Base-by-base conservation (phyloP, 2,797 vertebrate species). In the Crax fasciolata region DNA sequence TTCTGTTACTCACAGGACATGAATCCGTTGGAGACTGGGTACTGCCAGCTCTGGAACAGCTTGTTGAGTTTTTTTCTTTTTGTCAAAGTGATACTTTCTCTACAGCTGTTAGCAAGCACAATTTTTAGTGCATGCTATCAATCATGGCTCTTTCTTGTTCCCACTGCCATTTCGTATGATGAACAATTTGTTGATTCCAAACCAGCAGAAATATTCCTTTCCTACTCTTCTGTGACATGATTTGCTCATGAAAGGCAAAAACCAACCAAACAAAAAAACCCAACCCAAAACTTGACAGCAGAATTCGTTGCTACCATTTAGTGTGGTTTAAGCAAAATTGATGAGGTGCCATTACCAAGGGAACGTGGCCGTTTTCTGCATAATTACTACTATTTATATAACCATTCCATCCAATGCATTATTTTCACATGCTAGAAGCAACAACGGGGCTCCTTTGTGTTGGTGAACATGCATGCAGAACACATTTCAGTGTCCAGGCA, bases 271-370 rank as follows among this genome's bases (percentile, higher is more conserved):
- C 49, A 78, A 68, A 83, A 72, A 81, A 13, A 0, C 3, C 55
- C 38, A 62, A 94, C 8, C 88, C 57, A 58, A 87, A 94, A 89
- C 23, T 48, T 66, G 87, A 89, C 87, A 75, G 75, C 17, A 80
- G 79, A 89, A 95, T 94, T 89, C 82, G 70, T 92, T 89, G 79
- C 79, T 94, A 48, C 87, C 84, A 94, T 97, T 94, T 92, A 92
- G 84, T 55, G 73, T 89, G 27, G 19, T 85, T 96, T 91, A 84
- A 79, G 73, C 4, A n/a, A 86, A 95, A 96, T 86, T 73, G 84
- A 93, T 93, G 92, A 93, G 79, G 66, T 74, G 71, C 73, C 84
- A 95, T 96, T 93, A 89, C 32, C 87, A 84, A 75, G 76, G 44
- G 89, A 96, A 95, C 89, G 92, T 66, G 66, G 39, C 46, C 89